Base-by-base conservation (phyloP, 2,888 invertebrate genomes). In the Pelosia muscerda region DNA sequence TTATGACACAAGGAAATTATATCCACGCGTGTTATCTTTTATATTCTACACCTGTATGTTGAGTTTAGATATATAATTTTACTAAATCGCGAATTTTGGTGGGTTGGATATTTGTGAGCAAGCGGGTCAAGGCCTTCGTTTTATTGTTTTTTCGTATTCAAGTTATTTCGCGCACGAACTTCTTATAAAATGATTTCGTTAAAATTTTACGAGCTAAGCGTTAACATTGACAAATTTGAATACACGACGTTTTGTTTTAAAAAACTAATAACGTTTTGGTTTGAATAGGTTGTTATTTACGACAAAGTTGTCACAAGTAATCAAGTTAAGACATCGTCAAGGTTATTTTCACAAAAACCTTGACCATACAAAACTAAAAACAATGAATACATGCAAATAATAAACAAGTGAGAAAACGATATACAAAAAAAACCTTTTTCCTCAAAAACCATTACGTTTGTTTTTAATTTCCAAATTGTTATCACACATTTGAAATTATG, bases 1-100 rank as follows among this genome's bases (percentile, higher is more conserved):
- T 86, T 88, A 88, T 82, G 84, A 77, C 78, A 74, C 70, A 75
- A 81, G 86, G 86, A 85, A 86, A 87, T 86, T 79, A 81, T 77
- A 71, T 73, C 72, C 78, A 74, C 81, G 70, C 76, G 73, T 81
- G 85, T 87, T 90, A 90, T 90, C 89, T 87, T 77, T 78, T 72
- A 72, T 78, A 79, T 73, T 78, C 74, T 74, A 74, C 86, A 87
- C 86, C 84, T 88, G 84, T 78, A 69, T 73, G 71, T 79, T 38
- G 70, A 60, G 74, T 72, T 78, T 77, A 68, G 59, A 66, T 68
- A 65, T 64, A 75, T 77, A 68, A 76, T 74, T 75, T 73, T 66
- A 66, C 31, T 60, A 57, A 31, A 60, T 68, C 57, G 65, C 25
- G 31, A 66, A 68, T 60, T 49, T 64, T 65, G 9, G 26, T 15